Evolutionary conservation across 2,888 invertebrate species (phyloP), one percentile per base, ranked within the genome.

Genomic region (Dione vanillae): DNA sequence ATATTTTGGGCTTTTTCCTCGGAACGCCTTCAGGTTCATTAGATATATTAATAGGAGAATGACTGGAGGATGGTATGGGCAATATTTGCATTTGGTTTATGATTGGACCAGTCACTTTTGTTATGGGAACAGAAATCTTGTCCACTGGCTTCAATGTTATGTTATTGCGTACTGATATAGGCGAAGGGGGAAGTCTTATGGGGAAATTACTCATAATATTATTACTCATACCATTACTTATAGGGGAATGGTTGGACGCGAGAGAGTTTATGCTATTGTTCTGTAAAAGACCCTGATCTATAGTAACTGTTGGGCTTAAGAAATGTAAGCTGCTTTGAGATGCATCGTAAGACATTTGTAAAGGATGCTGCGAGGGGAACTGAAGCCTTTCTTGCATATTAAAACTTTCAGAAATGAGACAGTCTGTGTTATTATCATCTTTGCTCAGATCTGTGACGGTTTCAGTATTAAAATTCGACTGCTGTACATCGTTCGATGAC

Each of bases 1-100:
- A 94, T 84, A 94, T 94, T 77, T 94, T 94, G 0, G 94, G 90
- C 69, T 93, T 93, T 75, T 94, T 94, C 40, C 93, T 83, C 0
- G 92, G 92, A 49, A 78, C 82, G 1, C 89, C 88, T 43, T 93
- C 92, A 2, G 73, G 74, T 43, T 92, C 92, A 14, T 81, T 78
- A 0, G 80, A 77, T 43, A 85, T 83, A 68, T 86, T 87, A 0
- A 91, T 83, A 1, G 92, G 91, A 2, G 92, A 92, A 74, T 89
- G 90, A 68, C 91, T 88, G 0, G 85, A 88, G 0, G 90, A 88
- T 0, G 89, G 91, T 0, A 92, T 91, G 0, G 92, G 92, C 1
- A 93, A 79, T 54, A 92, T 91, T 75, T 92, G 92, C 10, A 90
- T 90, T 0, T 91, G 91, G 73, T 80, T 91, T 75, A 92, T 92